Percentiles rank a stretch among this genome's conserved stretches.
phyloP scores from a whole-genome alignment of 2,797 vertebrate species.

The Siniperca obscura region DNA sequence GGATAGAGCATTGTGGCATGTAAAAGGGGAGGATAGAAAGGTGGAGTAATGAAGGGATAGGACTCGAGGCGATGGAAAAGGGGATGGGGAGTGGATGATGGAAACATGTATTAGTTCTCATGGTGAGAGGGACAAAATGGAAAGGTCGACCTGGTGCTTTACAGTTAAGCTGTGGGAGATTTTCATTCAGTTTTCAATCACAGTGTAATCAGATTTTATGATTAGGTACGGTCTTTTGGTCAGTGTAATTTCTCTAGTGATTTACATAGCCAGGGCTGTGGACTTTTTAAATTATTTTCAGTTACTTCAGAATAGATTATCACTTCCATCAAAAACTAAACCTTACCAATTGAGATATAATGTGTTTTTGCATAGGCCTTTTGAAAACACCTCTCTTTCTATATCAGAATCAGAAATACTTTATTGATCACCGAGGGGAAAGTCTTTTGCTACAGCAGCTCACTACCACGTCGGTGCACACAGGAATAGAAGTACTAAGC shows the following conservation, averaged over 20 bases:
- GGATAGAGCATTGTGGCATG: constrained; percentile 47
- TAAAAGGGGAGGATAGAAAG: constrained; percentile 47
- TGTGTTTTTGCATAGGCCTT: background rate
- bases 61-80: constrained; percentile 46
- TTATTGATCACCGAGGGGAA: too few species aligned
- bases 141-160: constrained; percentile 72
- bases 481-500: too few species aligned
- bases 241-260: constrained; percentile 70
- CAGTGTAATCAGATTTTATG: constrained; percentile 75
- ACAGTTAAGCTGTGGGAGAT: constrained; percentile 68
- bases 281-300: constrained; percentile 43
- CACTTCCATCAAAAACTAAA: constrained; percentile 10
- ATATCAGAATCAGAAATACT: too few species aligned
- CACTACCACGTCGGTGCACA: too few species aligned
- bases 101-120: constrained; percentile 64
- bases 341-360: constrained; percentile 1
- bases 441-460: too few species aligned
- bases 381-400: background rate
- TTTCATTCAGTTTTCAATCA: constrained; percentile 78
- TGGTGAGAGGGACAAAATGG: constrained; percentile 53
- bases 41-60: constrained; percentile 56
- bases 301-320: constrained; percentile 37
- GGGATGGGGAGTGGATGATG: constrained; percentile 45
- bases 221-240: constrained; percentile 71
- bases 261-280: constrained; percentile 52